These are phyloP conservation scores for Vespertilio murinus DNA, from an alignment of 2,797 vertebrate genomes.

Conservation along the genomic window DNA sequence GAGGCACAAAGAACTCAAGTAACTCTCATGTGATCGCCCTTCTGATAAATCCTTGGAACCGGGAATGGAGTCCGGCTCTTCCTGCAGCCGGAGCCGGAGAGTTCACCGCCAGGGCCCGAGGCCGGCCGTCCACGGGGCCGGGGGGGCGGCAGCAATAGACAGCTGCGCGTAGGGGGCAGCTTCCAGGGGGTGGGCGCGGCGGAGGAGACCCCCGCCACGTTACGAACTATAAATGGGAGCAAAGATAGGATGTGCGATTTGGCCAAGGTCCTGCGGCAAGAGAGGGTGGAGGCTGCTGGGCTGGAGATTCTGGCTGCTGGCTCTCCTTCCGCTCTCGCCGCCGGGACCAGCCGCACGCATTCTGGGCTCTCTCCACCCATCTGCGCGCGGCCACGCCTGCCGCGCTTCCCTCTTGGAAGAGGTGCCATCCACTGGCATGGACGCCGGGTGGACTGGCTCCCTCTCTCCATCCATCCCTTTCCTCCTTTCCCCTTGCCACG, in stretches of 20 bases:
- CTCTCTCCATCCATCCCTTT: slow-evolving; percentile 68
- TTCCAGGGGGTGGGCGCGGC: background rate
- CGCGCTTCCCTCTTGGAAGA: slow-evolving; percentile 72
- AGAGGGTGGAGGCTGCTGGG: slow-evolving; percentile 65
- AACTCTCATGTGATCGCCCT: background rate
- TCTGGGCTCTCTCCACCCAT: slow-evolving; percentile 71
- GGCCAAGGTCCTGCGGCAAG: slow-evolving; percentile 72
- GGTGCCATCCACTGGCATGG: slow-evolving; percentile 69
- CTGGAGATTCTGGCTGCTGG: slow-evolving; percentile 68
- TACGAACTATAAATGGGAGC: slow-evolving; percentile 72
- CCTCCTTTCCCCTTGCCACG: slow-evolving; percentile 71
- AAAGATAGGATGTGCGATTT: slow-evolving; percentile 68
- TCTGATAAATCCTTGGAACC: background rate
- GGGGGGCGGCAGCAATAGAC: background rate
- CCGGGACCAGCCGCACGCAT: slow-evolving; percentile 57
- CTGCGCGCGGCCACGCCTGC: slow-evolving; percentile 70
- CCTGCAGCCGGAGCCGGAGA: background rate
- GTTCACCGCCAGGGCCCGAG: background rate
- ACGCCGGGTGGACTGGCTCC: slow-evolving; percentile 75
- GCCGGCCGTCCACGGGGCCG: background rate
- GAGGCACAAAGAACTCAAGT: background rate
- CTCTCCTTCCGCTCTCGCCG: slow-evolving; percentile 65
- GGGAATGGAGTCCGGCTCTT: background rate
- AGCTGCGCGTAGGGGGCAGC: slow-evolving; percentile 37
- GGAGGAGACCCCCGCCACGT: slow-evolving; percentile 50